Percentiles rank a stretch among this genome's conserved stretches.
phyloP scores from a whole-genome alignment of 1,140 invertebrate genomes.

The Armadillidium nasatum region DNA sequence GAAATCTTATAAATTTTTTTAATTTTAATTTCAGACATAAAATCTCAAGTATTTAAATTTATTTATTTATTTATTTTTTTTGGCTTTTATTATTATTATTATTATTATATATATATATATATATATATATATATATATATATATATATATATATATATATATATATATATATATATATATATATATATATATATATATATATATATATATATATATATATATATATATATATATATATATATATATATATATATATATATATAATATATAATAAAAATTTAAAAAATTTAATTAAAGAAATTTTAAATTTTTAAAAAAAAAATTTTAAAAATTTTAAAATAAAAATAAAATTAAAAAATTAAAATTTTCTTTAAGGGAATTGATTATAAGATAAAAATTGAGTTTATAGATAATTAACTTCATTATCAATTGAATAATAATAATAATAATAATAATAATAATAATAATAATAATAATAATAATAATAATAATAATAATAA shows the following conservation, averaged over 20 bases:
- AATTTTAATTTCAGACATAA: background rate
- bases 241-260: conserved; percentile 6
- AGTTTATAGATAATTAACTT: conserved; percentile 3
- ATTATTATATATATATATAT: background rate
- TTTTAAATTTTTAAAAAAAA: too few species aligned
- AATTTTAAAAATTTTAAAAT: too few species aligned
- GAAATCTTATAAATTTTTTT: too few species aligned
- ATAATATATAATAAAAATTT: too few species aligned
- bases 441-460: conserved; percentile 17
- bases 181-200: too few species aligned
- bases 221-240: too few species aligned
- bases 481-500: background rate
- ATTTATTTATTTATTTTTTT: background rate
- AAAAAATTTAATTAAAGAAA: too few species aligned
- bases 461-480: too few species aligned
- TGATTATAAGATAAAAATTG: background rate
- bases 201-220: too few species aligned
- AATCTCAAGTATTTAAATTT: background rate
- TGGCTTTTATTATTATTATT: too few species aligned
- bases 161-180: background rate
- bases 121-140: conserved; percentile 26
- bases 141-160: conserved; percentile 20
- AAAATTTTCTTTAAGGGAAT: background rate
- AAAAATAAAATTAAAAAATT: conserved; percentile 16
- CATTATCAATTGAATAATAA: background rate